Evolutionary conservation across 2,113 vertebrate species (phyloP).

Genomic region (Phainopepla nitens): DNA sequence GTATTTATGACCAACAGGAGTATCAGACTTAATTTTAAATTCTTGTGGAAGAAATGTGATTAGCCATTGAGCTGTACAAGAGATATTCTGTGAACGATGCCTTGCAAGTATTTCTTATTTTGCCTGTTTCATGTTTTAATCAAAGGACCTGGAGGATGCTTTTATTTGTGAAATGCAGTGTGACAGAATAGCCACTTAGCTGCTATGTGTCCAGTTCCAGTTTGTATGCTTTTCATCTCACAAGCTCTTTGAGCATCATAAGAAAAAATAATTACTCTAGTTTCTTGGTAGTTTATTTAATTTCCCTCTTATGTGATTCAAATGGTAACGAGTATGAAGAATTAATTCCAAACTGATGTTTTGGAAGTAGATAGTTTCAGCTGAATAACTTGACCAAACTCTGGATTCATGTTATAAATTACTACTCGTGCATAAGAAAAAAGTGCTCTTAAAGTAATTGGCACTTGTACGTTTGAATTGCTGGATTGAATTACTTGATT

Average conservation of each 20-base stretch:
- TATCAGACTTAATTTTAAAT: not conserved
- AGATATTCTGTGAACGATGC: not conserved
- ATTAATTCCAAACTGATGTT: conserved; percentile 7
- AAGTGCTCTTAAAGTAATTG: not conserved
- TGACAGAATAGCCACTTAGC: conserved; percentile 30
- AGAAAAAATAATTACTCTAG: not conserved
- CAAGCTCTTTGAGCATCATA: not conserved
- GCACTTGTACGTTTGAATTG: not conserved
- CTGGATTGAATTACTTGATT: not conserved
- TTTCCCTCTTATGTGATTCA: not conserved
- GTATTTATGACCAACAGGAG: not conserved
- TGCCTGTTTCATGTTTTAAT: conserved; percentile 25
- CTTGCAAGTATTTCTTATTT: not conserved
- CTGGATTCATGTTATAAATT: not conserved
- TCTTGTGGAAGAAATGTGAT: not conserved
- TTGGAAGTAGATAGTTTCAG: not conserved
- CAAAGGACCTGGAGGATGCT: not conserved
- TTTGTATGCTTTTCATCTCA: conserved; percentile 2
- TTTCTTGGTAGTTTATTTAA: not conserved
- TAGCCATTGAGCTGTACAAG: not conserved
- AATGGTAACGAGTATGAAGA: not conserved
- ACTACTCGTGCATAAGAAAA: not conserved
- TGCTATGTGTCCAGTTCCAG: not conserved
- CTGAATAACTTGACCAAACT: not conserved
- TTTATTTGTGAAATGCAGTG: not conserved